Conservation (phyloP, 2,888 invertebrate species). For the Phengaris arion region DNA sequence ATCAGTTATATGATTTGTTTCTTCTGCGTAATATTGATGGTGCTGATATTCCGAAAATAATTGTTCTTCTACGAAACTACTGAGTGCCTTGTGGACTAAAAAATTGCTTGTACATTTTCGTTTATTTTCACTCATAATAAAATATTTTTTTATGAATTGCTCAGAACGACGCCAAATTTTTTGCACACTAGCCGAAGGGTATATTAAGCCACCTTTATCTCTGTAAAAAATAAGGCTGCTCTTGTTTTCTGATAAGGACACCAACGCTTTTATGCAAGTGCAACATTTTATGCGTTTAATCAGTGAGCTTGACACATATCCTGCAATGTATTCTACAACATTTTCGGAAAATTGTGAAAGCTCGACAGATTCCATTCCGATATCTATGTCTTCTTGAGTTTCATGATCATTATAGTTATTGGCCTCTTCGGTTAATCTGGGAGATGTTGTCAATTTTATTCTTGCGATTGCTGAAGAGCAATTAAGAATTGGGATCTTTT, state of each 20-base stretch:
- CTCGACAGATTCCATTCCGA: slow-evolving; percentile 5
- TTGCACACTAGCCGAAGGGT: not conserved
- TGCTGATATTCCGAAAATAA: too few species aligned
- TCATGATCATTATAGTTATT: not conserved
- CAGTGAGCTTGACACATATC: not conserved
- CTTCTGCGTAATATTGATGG: too few species aligned
- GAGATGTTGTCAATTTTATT: slow-evolving; percentile 8
- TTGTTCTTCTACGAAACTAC: too few species aligned
- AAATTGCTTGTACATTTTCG: too few species aligned
- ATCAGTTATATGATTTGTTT: too few species aligned
- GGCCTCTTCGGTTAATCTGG: not conserved
- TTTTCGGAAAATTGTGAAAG: slow-evolving; percentile 9
- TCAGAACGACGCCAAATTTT: slow-evolving; percentile 10
- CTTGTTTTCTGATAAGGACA: slow-evolving; percentile 6
- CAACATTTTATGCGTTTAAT: slow-evolving; percentile 4
- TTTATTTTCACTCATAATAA: too few species aligned
- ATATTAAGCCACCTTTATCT: slow-evolving; percentile 10
- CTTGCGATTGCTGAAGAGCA: slow-evolving; percentile 18
- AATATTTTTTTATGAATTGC: not conserved
- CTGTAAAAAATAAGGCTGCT: slow-evolving; percentile 2
- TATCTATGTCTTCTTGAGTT: not conserved
- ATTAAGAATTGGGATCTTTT: slow-evolving; percentile 23
- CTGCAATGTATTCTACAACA: not conserved
- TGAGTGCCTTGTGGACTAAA: too few species aligned
- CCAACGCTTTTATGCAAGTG: slow-evolving; percentile 3